Conservation (phyloP, 2,888 invertebrate genomes). For the Catonia carolina region DNA sequence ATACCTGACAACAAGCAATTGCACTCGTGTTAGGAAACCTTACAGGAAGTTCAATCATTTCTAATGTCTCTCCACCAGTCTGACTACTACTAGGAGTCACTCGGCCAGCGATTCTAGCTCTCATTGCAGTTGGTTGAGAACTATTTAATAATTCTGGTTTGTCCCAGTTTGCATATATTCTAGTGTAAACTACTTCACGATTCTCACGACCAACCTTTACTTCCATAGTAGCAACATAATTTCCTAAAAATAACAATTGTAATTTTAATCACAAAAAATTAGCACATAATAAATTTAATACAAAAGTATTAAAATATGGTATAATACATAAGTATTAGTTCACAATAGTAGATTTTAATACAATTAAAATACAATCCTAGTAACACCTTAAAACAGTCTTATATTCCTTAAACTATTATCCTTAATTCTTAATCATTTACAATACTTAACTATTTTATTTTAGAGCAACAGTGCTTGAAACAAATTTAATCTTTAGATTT, state of each 20-base stretch:
- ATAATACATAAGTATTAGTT: too few relatives aligned
- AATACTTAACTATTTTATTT: too few relatives aligned
- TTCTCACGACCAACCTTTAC: constrained; percentile 46
- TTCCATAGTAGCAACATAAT: constrained; percentile 61
- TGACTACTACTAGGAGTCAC: constrained; percentile 56
- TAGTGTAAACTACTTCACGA: constrained; percentile 47
- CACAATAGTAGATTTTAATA: too few relatives aligned
- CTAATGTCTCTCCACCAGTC: constrained; percentile 43
- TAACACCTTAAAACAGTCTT: too few relatives aligned
- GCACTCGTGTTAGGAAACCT: constrained; percentile 48
- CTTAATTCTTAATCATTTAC: too few relatives aligned
- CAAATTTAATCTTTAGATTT: too few relatives aligned
- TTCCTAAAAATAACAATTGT: constrained; percentile 44
- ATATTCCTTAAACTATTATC: too few relatives aligned
- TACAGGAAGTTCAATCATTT: constrained; percentile 68
- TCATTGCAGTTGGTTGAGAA: constrained; percentile 46
- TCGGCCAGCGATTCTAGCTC: constrained; percentile 65
- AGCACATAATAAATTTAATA: too few relatives aligned
- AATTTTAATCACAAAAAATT: too few relatives aligned
- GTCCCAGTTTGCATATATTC: constrained; percentile 71
- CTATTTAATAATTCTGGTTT: constrained; percentile 34
- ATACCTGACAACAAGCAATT: constrained; percentile 55
- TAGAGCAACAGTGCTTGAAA: too few relatives aligned
- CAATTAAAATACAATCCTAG: too few relatives aligned
- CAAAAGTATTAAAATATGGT: too few relatives aligned